A percentile compares a stretch with the other conserved stretches of the same genome.
Conservation (phyloP, 1,140 invertebrate species). For the Hesperophylax magnus region DNA sequence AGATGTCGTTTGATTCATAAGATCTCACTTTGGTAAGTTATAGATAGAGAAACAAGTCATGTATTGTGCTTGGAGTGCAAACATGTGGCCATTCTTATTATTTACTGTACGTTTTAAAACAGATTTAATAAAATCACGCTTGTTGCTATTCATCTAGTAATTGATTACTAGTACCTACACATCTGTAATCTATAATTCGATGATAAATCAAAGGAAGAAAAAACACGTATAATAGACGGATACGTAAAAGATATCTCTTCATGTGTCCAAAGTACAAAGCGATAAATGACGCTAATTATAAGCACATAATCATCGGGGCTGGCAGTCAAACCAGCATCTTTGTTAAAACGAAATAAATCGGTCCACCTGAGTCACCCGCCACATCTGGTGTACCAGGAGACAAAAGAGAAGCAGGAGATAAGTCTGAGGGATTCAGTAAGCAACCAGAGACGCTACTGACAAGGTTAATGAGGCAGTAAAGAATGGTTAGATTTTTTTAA, state of each 20-base stretch:
- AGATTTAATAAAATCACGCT: too few relatives aligned
- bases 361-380: background rate
- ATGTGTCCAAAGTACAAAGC: background rate
- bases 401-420: background rate
- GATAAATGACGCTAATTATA: constrained; percentile 17
- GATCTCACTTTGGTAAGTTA: too few relatives aligned
- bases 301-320: constrained; percentile 19
- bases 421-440: background rate
- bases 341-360: constrained; percentile 15
- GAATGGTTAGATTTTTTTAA: background rate
- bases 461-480: background rate
- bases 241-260: background rate
- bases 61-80: too few relatives aligned
- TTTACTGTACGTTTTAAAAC: too few relatives aligned
- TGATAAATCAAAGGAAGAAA: too few relatives aligned
- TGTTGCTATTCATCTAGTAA: too few relatives aligned
- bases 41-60: too few relatives aligned
- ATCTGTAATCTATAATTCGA: too few relatives aligned
- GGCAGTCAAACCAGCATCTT: constrained; percentile 3
- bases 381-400: background rate
- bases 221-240: too few relatives aligned
- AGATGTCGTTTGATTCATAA: too few relatives aligned
- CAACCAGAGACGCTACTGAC: background rate
- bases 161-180: too few relatives aligned
- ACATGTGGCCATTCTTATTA: too few relatives aligned